A percentile compares a stretch with the other conserved stretches of the same genome.
These are phyloP conservation scores for Castor canadensis DNA, from an alignment of 2,113 vertebrate genomes.

Conservation along the genomic window DNA sequence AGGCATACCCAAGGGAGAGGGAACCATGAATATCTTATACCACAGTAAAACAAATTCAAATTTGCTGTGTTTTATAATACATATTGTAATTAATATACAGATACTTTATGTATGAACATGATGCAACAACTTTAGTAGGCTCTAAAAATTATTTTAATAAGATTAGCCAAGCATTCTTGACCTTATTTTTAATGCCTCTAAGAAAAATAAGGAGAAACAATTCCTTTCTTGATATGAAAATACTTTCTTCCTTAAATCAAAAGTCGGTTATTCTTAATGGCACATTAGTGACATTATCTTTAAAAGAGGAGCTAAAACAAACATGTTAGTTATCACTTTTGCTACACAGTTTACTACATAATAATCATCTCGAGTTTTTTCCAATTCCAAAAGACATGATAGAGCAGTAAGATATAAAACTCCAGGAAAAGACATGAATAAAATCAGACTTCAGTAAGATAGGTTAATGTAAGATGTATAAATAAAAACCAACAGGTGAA, in stretches of 20 bases:
- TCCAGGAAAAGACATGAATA: slow-evolving; percentile 11
- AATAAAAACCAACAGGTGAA: slow-evolving; percentile 11
- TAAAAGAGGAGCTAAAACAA: slow-evolving; percentile 35
- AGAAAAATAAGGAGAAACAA: not conserved
- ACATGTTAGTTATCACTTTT: not conserved
- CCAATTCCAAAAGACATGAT: not conserved
- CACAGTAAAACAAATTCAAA: not conserved
- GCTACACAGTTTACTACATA: not conserved
- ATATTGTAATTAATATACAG: not conserved
- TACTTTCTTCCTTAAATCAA: not conserved
- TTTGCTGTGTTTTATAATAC: not conserved
- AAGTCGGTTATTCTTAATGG: slow-evolving; percentile 17
- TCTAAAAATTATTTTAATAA: slow-evolving; percentile 7
- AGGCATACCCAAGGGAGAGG: not conserved
- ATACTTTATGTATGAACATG: not conserved
- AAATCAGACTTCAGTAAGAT: slow-evolving; percentile 7
- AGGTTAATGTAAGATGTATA: not conserved
- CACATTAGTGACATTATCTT: not conserved
- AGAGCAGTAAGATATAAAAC: not conserved
- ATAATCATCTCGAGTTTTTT: not conserved
- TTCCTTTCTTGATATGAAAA: not conserved
- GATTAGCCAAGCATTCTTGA: not conserved
- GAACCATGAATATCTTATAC: not conserved
- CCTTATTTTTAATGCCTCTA: not conserved
- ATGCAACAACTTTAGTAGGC: not conserved